Percentiles rank a stretch among this genome's conserved stretches.
phyloP scores from a whole-genome alignment of 2,113 vertebrate genomes.

The Leptobrachium leishanense region DNA sequence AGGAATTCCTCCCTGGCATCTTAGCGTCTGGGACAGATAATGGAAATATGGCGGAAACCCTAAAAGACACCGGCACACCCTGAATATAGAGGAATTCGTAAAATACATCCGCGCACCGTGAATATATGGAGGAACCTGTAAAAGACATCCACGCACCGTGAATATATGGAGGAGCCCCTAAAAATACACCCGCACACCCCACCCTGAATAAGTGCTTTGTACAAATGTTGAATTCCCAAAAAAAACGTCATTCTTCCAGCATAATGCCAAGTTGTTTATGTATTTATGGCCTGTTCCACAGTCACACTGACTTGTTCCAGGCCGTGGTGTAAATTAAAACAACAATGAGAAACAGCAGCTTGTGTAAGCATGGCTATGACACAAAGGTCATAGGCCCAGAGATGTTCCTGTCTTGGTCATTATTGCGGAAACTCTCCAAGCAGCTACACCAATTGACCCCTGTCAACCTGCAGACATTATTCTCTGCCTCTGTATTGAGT shows the following conservation, averaged over 20 bases:
- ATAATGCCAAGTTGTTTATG: constrained; percentile 13
- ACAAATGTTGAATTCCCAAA: not conserved
- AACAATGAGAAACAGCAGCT: constrained; percentile 57
- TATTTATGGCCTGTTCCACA: constrained; percentile 21
- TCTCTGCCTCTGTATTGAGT: constrained; percentile 50
- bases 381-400: constrained; percentile 55
- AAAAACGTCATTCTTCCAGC: not conserved
- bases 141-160: too few species aligned
- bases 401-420: constrained; percentile 44
- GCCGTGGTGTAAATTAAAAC: constrained; percentile 57
- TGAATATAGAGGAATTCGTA: too few species aligned
- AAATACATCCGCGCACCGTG: too few species aligned
- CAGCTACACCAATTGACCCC: constrained; percentile 45
- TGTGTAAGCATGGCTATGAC: constrained; percentile 55
- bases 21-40: too few species aligned
- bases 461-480: constrained; percentile 21
- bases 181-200: too few species aligned
- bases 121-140: too few species aligned
- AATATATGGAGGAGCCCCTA: too few species aligned
- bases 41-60: too few species aligned
- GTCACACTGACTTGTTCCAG: constrained; percentile 62
- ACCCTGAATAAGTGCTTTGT: too few species aligned
- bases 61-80: too few species aligned
- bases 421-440: constrained; percentile 49
- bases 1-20: too few species aligned